A percentile compares a stretch with the other conserved stretches of the same genome.
Evolutionary conservation across 2,797 vertebrate genomes (phyloP).

Genomic region (Xiphophorus birchmanni): DNA sequence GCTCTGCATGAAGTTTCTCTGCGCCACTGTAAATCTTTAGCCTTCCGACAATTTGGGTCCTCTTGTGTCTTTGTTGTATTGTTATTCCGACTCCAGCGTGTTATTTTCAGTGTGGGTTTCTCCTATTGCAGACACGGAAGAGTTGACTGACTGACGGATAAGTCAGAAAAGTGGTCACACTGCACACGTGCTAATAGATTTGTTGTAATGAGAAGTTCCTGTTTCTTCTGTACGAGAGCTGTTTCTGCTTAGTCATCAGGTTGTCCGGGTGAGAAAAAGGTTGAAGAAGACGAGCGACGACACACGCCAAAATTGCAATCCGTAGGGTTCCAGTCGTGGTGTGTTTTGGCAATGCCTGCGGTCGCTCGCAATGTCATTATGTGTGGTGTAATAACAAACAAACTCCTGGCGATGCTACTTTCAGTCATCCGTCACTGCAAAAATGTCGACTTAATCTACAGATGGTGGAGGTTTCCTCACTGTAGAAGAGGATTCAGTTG

Average conservation of each 20-base stretch:
- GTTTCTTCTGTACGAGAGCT: not conserved
- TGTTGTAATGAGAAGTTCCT: slow-evolving; percentile 34
- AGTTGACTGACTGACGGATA: slow-evolving; percentile 5
- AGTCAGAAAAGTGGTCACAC: slow-evolving; percentile 1
- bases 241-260: slow-evolving; percentile 31
- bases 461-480: not conserved
- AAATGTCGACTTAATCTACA: not conserved
- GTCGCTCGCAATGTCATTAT: slow-evolving; percentile 4
- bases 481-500: not conserved
- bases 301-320: not conserved
- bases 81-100: slow-evolving; percentile 1
- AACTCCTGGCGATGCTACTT: not conserved
- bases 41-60: slow-evolving; percentile 11
- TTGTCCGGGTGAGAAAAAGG: slow-evolving; percentile 15
- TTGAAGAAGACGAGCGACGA: slow-evolving; percentile 1
- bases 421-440: not conserved
- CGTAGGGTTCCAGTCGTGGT: slow-evolving; percentile 1
- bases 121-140: slow-evolving; percentile 13
- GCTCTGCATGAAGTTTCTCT: not conserved
- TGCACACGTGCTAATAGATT: slow-evolving; percentile 28
- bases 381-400: slow-evolving; percentile 1
- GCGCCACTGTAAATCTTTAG: slow-evolving; percentile 3
- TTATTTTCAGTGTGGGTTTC: slow-evolving; percentile 8
- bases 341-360: not conserved
- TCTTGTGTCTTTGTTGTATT: slow-evolving; percentile 6